A percentile compares a stretch with the other conserved stretches of the same genome.
These are phyloP conservation scores for Strix uralensis DNA, from an alignment of 2,113 vertebrate genomes.

Conservation along the genomic window DNA sequence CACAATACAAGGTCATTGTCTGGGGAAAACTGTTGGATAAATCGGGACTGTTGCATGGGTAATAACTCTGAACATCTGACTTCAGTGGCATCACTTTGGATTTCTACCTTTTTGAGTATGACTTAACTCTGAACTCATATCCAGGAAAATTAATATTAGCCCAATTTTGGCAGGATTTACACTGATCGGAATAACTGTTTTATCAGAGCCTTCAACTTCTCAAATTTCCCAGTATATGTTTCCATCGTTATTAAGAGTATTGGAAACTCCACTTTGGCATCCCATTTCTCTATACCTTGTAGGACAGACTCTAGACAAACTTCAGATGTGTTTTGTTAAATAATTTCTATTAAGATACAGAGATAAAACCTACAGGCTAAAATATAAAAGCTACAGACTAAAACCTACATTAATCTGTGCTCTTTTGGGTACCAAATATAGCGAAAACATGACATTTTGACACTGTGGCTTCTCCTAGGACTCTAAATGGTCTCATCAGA, in stretches of 20 bases:
- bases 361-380: not conserved
- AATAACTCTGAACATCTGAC: not conserved
- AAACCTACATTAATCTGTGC: not conserved
- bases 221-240: not conserved
- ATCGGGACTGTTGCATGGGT: not conserved
- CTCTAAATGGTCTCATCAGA: not conserved
- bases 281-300: not conserved
- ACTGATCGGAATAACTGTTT: not conserved
- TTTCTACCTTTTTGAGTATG: not conserved
- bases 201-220: not conserved
- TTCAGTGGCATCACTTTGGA: not conserved
- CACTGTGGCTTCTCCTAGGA: not conserved
- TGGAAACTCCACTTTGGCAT: not conserved
- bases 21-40: not conserved
- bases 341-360: not conserved
- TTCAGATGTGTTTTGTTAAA: not conserved
- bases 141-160: not conserved
- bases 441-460: not conserved
- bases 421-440: not conserved
- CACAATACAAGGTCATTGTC: not conserved
- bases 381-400: not conserved
- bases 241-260: not conserved
- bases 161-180: not conserved
- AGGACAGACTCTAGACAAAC: not conserved
- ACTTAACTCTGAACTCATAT: not conserved